Evolutionary conservation across 1,140 invertebrate species (phyloP).

Genomic region (Brachionus manjavacas): DNA sequence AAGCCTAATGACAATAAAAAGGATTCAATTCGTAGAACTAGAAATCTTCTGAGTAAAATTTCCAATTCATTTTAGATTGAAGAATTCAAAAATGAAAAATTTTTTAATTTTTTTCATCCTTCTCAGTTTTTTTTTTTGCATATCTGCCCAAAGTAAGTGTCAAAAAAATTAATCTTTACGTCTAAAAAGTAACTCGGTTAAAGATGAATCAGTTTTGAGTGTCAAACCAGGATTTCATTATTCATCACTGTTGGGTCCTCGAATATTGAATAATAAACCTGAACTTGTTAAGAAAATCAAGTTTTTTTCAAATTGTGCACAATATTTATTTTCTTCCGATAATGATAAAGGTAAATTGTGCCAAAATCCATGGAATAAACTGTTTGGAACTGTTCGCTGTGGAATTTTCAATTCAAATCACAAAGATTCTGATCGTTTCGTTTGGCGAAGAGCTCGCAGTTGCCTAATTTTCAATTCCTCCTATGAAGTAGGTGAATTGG

Average conservation of each 20-base stretch:
- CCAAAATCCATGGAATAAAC: slow-evolving; percentile 27
- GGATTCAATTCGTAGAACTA: no score
- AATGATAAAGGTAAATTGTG: slow-evolving; percentile 27
- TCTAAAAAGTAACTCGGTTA: neutral
- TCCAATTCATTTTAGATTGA: no score
- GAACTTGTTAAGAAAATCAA: neutral
- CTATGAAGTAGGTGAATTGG: neutral
- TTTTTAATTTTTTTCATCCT: no score
- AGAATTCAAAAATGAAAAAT: no score
- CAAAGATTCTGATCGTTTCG: slow-evolving; percentile 31
- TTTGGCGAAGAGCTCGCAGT: neutral
- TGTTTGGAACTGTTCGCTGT: slow-evolving; percentile 33
- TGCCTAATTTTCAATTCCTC: neutral
- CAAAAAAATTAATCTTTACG: neutral
- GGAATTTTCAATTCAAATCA: slow-evolving; percentile 3
- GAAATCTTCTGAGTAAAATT: no score
- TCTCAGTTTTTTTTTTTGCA: neutral
- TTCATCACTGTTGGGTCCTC: neutral
- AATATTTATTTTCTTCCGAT: neutral
- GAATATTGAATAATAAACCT: neutral
- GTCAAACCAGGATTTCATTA: neutral
- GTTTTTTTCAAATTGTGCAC: slow-evolving; percentile 11
- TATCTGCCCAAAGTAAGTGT: neutral
- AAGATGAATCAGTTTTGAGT: neutral
- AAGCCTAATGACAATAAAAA: no score